phyloP scores from a whole-genome alignment of 1,140 invertebrate species.

The Drosophila nannoptera region DNA sequence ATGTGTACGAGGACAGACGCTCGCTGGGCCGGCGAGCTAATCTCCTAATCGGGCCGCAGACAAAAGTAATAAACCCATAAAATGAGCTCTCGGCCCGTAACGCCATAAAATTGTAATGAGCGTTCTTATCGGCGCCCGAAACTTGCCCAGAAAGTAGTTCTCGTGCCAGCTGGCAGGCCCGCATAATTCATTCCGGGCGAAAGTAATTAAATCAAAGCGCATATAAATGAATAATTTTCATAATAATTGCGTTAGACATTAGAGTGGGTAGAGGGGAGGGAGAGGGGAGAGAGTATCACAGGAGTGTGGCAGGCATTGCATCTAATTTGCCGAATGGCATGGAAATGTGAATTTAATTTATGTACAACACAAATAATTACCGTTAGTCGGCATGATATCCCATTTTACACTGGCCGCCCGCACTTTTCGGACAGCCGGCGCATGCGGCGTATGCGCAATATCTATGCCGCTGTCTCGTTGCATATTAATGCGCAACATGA shows the following conservation, averaged over 20 bases:
- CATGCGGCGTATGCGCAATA: conserved; percentile 52
- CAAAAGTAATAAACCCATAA: conserved; percentile 34
- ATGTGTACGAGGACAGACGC: background rate
- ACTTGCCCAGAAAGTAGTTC: conserved; percentile 3
- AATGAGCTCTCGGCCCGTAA: background rate
- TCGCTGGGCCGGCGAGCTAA: too few relatives aligned
- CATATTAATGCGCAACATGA: conserved; percentile 19
- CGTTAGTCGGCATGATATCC: conserved; percentile 33
- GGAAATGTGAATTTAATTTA: conserved; percentile 52
- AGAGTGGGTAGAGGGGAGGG: too few relatives aligned
- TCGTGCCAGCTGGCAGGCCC: background rate
- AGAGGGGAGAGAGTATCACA: background rate
- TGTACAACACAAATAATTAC: conserved; percentile 24
- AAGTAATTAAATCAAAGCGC: conserved; percentile 50
- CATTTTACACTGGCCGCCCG: conserved; percentile 31
- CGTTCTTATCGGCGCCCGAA: conserved; percentile 18
- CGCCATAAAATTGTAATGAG: conserved; percentile 36
- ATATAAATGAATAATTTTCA: conserved; percentile 47
- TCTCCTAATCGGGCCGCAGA: conserved; percentile 27
- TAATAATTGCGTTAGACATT: conserved; percentile 1
- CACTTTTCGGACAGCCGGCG: conserved; percentile 51
- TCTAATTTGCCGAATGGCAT: conserved; percentile 27
- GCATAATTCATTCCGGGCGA: background rate
- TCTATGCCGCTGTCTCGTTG: conserved; percentile 11
- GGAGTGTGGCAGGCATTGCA: background rate